phyloP scores from a whole-genome alignment of 2,797 vertebrate species.

The Sparidentex hasta region DNA sequence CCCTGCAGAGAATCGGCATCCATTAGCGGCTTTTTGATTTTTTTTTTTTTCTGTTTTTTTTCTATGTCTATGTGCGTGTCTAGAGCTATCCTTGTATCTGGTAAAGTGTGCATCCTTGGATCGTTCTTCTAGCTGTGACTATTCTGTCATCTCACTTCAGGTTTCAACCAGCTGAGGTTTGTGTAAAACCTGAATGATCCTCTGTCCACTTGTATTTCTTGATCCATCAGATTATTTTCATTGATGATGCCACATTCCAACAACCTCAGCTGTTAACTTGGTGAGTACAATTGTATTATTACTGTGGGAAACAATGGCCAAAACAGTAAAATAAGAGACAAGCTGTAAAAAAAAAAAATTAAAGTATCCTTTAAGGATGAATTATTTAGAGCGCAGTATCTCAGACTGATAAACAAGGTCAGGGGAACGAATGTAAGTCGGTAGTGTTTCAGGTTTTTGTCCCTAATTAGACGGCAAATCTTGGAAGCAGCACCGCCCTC shows the following conservation, averaged over 20 bases:
- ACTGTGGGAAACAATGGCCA: not conserved
- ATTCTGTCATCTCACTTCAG: not conserved
- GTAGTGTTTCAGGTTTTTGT: not conserved
- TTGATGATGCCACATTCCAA: not conserved
- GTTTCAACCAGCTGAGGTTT: not conserved
- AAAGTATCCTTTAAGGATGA: not conserved
- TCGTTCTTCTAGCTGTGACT: not conserved
- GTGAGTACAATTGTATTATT: not conserved
- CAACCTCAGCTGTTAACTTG: not conserved
- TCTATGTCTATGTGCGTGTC: too few species aligned
- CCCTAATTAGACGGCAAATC: conserved; percentile 17
- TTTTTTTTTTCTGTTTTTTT: too few species aligned
- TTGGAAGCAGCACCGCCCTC: conserved; percentile 8
- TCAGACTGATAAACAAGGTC: not conserved
- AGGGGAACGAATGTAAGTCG: conserved; percentile 5
- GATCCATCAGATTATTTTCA: not conserved
- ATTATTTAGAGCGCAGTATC: not conserved
- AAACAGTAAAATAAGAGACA: not conserved
- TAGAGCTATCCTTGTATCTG: too few species aligned
- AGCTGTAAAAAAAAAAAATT: not conserved
- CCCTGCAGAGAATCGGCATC: too few species aligned
- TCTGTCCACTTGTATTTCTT: not conserved
- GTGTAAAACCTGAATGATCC: not conserved
- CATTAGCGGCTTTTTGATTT: too few species aligned
- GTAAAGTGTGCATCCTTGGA: too few species aligned